These are phyloP conservation scores for Parambassis ranga DNA, from an alignment of 2,797 vertebrate genomes.

Conservation along the genomic window DNA sequence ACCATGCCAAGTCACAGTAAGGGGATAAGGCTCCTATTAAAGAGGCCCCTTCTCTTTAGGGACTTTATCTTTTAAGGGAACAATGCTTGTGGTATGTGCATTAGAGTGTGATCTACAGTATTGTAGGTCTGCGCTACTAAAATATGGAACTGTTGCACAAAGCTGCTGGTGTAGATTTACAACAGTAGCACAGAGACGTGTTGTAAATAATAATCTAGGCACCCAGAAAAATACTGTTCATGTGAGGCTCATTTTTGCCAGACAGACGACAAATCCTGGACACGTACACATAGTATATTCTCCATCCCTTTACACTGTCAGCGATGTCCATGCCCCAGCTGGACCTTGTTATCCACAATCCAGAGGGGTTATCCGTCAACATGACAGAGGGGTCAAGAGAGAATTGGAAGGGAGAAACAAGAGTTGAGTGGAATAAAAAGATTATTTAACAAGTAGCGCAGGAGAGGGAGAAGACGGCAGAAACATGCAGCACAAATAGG, in stretches of 20 bases:
- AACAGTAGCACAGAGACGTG: conserved; percentile 6
- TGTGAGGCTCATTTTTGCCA: too few species aligned
- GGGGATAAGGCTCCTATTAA: conserved; percentile 47
- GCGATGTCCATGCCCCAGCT: conserved; percentile 50
- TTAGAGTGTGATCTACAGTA: conserved; percentile 41
- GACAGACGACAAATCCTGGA: conserved; percentile 15
- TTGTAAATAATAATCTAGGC: conserved; percentile 8
- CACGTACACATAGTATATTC: neutral
- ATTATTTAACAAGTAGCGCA: neutral
- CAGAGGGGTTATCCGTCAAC: conserved; percentile 52
- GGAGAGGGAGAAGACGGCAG: neutral
- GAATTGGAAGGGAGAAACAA: conserved; percentile 21
- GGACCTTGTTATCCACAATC: conserved; percentile 62
- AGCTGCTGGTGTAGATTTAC: conserved; percentile 7
- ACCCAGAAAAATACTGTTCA: neutral
- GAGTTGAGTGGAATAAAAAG: conserved; percentile 33
- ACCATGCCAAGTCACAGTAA: conserved; percentile 42
- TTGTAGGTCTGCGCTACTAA: neutral
- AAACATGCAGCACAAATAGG: conserved; percentile 1
- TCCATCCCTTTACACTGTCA: conserved; percentile 29
- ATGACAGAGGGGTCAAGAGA: conserved; percentile 51
- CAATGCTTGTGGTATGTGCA: conserved; percentile 31
- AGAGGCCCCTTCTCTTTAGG: conserved; percentile 35
- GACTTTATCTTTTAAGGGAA: conserved; percentile 42
- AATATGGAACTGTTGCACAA: neutral